phyloP scores from a whole-genome alignment of 2,797 vertebrate species.

The Darevskia mixta region DNA sequence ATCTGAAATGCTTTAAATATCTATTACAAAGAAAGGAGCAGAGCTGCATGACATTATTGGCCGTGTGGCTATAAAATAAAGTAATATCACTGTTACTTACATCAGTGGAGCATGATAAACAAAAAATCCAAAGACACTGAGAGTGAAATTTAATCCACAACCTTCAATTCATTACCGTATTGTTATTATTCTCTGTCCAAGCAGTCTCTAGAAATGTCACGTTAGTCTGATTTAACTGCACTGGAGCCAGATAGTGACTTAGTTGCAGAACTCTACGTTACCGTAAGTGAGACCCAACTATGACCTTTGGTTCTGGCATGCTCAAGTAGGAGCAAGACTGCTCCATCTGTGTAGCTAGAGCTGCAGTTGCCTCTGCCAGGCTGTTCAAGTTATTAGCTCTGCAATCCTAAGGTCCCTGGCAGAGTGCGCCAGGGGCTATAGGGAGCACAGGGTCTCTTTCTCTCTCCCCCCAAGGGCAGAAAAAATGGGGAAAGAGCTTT shows the following conservation, averaged over 20 bases:
- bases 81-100: rapidly evolving
- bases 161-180: background rate
- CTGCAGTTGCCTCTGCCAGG: background rate
- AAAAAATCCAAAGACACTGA: conserved; percentile 30
- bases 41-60: background rate
- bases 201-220: background rate
- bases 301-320: background rate
- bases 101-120: background rate
- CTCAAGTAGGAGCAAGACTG: background rate
- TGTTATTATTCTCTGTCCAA: background rate
- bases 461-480: too few relatives aligned
- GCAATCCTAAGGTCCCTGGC: too few relatives aligned
- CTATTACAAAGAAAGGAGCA: conserved; percentile 27
- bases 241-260: conserved; percentile 9
- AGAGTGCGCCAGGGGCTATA: too few relatives aligned
- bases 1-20: conserved; percentile 50
- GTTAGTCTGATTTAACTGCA: background rate
- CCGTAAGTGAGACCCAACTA: background rate
- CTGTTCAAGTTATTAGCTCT: background rate
- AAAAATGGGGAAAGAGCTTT: too few relatives aligned
- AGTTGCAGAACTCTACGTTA: background rate
- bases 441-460: too few relatives aligned
- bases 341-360: background rate
- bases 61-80: rapidly evolving
- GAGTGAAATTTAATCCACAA: background rate